Percentiles rank a stretch among this genome's conserved stretches.
Conservation (phyloP, 2,888 invertebrate genomes). For the Acanthosoma haemorrhoidale region DNA sequence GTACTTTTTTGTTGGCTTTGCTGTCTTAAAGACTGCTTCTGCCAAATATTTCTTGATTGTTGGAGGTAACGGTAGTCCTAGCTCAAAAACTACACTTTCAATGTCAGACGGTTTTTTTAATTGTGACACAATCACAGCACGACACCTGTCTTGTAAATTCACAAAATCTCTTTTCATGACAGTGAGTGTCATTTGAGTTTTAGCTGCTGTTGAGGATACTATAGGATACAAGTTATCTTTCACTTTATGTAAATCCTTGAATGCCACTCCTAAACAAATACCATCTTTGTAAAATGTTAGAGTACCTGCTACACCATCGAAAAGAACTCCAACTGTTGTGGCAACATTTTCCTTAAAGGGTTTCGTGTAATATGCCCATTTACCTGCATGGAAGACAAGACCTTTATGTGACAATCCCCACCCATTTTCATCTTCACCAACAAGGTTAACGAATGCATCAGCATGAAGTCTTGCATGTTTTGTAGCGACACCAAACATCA, state of each 20-base stretch:
- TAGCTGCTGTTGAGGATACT: constrained; percentile 66
- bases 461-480: constrained; percentile 56
- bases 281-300: constrained; percentile 67
- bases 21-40: constrained; percentile 48
- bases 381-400: constrained; percentile 61
- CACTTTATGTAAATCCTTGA: constrained; percentile 58
- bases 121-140: constrained; percentile 57
- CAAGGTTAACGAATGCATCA: constrained; percentile 61
- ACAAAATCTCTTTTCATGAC: constrained; percentile 58
- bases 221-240: constrained; percentile 62
- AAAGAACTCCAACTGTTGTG: constrained; percentile 61
- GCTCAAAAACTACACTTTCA: constrained; percentile 48
- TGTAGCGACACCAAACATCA: constrained; percentile 69
- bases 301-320: constrained; percentile 63
- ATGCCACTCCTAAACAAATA: constrained; percentile 62
- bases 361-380: constrained; percentile 58
- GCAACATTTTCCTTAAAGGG: constrained; percentile 65
- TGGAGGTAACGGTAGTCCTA: constrained; percentile 50
- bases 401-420: constrained; percentile 73
- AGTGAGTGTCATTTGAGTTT: constrained; percentile 64
- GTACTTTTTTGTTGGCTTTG: constrained; percentile 38
- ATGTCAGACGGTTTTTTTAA: constrained; percentile 51
- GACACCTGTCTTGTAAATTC: constrained; percentile 63
- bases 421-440: constrained; percentile 64
- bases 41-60: constrained; percentile 54